Evolutionary conservation across 2,113 vertebrate genomes (phyloP).

Genomic region (Stictonetta naevosa): DNA sequence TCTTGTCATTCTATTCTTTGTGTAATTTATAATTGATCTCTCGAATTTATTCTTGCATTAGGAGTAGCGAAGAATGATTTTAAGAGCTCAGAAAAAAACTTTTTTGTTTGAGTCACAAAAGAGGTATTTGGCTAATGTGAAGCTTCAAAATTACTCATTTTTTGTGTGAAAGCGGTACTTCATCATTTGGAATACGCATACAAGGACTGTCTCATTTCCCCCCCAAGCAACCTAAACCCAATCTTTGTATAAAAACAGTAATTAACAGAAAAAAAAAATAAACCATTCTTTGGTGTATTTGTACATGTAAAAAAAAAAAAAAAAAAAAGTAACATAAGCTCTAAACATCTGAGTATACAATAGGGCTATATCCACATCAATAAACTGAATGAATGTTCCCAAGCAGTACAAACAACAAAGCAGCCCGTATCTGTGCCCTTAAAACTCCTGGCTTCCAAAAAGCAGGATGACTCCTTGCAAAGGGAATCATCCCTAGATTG

Average conservation of each 20-base stretch:
- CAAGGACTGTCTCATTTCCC: not conserved
- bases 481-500: not conserved
- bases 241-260: not conserved
- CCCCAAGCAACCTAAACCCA: not conserved
- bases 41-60: not conserved
- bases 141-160: not conserved
- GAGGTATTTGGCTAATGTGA: not conserved
- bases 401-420: not conserved
- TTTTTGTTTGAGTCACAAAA: not conserved
- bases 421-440: not conserved
- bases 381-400: not conserved
- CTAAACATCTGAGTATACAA: not conserved
- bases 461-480: not conserved
- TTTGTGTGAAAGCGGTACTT: not conserved
- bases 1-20: not conserved
- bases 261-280: not conserved
- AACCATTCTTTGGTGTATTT: not conserved
- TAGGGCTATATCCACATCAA: not conserved
- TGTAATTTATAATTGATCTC: not conserved
- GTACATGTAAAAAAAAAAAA: not conserved
- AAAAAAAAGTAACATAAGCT: not conserved
- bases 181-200: not conserved
- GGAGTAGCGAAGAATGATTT: not conserved
- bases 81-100: not conserved
- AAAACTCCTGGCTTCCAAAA: not conserved